phyloP scores from a whole-genome alignment of 2,888 invertebrate genomes.

The Ischnura elegans region DNA sequence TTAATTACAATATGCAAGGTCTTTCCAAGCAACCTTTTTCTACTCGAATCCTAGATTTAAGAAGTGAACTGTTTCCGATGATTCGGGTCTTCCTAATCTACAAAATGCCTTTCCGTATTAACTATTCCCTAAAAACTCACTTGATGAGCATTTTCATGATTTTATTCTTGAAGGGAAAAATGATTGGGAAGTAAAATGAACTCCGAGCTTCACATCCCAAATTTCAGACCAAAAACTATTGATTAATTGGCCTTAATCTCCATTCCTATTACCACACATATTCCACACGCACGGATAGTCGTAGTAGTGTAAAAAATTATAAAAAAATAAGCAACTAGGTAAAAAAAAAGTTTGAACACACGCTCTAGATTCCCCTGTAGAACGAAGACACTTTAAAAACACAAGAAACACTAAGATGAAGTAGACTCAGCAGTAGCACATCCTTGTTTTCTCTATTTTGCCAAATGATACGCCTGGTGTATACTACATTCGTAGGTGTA shows the following conservation, averaged over 20 bases:
- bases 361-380: slow-evolving; percentile 21
- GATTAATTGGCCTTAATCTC: neutral
- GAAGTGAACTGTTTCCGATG: slow-evolving; percentile 33
- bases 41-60: neutral
- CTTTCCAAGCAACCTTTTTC: neutral
- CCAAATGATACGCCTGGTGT: slow-evolving; percentile 16
- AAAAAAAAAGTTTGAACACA: slow-evolving; percentile 46
- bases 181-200: neutral
- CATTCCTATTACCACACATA: slow-evolving; percentile 39
- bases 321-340: slow-evolving; percentile 66
- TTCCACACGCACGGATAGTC: slow-evolving; percentile 56
- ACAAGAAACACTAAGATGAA: slow-evolving; percentile 45
- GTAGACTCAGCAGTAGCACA: slow-evolving; percentile 38
- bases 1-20: slow-evolving; percentile 20
- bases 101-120: neutral
- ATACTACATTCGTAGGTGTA: slow-evolving; percentile 11
- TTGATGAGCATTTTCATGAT: slow-evolving; percentile 28
- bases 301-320: slow-evolving; percentile 58
- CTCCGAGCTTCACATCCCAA: slow-evolving; percentile 43
- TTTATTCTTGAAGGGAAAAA: slow-evolving; percentile 16
- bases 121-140: slow-evolving; percentile 30
- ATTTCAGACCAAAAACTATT: slow-evolving; percentile 26
- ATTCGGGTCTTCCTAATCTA: neutral
- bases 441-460: slow-evolving; percentile 36
- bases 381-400: slow-evolving; percentile 45